Percentiles rank a stretch among this genome's conserved stretches.
Conservation (phyloP, 2,888 invertebrate genomes). For the Fabriciana adippe region DNA sequence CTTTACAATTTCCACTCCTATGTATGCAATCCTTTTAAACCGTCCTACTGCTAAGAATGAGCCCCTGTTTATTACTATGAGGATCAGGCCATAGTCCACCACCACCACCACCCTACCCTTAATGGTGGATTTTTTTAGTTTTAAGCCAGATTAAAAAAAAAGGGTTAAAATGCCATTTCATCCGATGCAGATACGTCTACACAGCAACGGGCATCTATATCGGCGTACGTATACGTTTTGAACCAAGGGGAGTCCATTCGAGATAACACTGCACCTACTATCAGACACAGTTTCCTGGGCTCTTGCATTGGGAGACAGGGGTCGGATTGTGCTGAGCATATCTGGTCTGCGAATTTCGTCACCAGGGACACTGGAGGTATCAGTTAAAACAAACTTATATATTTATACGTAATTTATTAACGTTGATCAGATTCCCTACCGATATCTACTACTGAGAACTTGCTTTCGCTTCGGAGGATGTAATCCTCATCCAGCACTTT, state of each 20-base stretch:
- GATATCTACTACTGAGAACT: too few species aligned
- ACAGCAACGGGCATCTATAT: slow-evolving; percentile 60
- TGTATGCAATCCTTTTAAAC: too few species aligned
- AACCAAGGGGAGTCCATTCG: slow-evolving; percentile 47
- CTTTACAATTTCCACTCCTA: too few species aligned
- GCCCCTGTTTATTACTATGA: too few species aligned
- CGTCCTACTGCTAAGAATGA: too few species aligned
- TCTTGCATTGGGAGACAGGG: slow-evolving; percentile 82
- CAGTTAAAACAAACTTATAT: too few species aligned
- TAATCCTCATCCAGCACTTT: too few species aligned
- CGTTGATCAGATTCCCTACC: background rate
- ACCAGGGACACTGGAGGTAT: slow-evolving; percentile 84
- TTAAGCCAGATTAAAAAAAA: background rate
- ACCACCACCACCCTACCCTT: too few species aligned
- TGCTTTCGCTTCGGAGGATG: too few species aligned
- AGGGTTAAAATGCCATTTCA: background rate
- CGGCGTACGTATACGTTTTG: slow-evolving; percentile 68
- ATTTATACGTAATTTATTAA: background rate
- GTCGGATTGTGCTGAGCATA: slow-evolving; percentile 83
- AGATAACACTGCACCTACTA: slow-evolving; percentile 82
- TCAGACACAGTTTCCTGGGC: slow-evolving; percentile 85
- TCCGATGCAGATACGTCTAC: background rate
- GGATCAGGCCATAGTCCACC: too few species aligned
- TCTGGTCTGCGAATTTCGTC: slow-evolving; percentile 87
- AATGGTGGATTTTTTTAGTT: background rate